phyloP scores from a whole-genome alignment of 2,888 invertebrate species.

The Trichopoda pennipes region DNA sequence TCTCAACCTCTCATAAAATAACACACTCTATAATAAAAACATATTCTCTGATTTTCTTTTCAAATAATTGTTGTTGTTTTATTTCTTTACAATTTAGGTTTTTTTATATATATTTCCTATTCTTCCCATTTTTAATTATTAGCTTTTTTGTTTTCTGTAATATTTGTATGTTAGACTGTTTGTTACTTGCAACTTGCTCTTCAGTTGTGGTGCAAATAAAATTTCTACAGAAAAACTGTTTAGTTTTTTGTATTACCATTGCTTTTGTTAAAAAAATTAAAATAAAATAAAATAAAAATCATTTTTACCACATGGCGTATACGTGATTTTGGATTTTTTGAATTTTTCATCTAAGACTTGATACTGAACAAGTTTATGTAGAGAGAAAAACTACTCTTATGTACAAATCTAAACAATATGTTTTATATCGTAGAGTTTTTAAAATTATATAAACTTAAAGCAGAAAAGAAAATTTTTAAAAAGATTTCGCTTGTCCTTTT shows the following conservation, averaged over 20 bases:
- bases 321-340: conserved; percentile 45
- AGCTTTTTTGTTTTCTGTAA: background rate
- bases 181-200: conserved; percentile 2
- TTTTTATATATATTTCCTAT: conserved; percentile 47
- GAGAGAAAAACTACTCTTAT: background rate
- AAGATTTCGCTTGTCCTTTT: no score
- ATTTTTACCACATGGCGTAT: conserved; percentile 59
- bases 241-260: conserved; percentile 1
- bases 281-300: background rate
- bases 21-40: background rate
- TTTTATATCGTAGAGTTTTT: no score
- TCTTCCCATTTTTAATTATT: conserved; percentile 35
- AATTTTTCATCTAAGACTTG: background rate
- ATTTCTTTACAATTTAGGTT: conserved; percentile 20
- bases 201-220: conserved; percentile 20
- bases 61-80: background rate
- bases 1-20: background rate
- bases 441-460: no score
- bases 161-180: background rate
- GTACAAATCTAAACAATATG: no score
- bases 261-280: background rate
- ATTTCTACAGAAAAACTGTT: conserved; percentile 33
- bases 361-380: background rate
- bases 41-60: background rate
- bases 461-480: no score